Evolutionary conservation across 2,888 invertebrate species (phyloP).

Genomic region (Xestia xanthographa): DNA sequence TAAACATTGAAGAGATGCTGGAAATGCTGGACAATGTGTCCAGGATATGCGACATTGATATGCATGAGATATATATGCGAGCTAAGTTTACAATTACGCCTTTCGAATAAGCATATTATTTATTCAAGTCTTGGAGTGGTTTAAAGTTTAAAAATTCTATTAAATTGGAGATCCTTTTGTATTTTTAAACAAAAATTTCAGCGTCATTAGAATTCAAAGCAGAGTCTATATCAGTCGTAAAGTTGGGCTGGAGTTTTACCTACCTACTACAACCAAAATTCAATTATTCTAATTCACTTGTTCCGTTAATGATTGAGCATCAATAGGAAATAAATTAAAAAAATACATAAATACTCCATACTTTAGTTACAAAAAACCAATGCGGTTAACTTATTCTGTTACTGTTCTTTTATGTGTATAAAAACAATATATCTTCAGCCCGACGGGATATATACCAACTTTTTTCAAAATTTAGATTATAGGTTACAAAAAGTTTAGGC

Average conservation of each 20-base stretch:
- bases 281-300: not conserved
- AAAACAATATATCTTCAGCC: not conserved
- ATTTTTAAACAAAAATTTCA: not conserved
- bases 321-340: not conserved
- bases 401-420: not conserved
- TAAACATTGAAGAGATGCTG: slow-evolving; percentile 14
- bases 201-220: not conserved
- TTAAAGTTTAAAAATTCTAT: slow-evolving; percentile 7
- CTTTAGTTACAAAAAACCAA: no score
- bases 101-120: slow-evolving; percentile 3
- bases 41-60: slow-evolving; percentile 6
- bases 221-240: not conserved
- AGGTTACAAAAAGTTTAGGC: not conserved
- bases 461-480: not conserved
- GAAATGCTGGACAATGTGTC: slow-evolving; percentile 11
- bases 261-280: not conserved
- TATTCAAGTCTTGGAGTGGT: not conserved
- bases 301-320: not conserved
- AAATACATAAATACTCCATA: no score
- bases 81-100: slow-evolving; percentile 4
- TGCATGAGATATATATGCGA: slow-evolving; percentile 6
- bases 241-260: not conserved
- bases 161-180: not conserved
- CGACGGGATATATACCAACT: not conserved
- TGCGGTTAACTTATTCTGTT: not conserved